phyloP scores from a whole-genome alignment of 2,888 invertebrate species.

The Altica lythri region DNA sequence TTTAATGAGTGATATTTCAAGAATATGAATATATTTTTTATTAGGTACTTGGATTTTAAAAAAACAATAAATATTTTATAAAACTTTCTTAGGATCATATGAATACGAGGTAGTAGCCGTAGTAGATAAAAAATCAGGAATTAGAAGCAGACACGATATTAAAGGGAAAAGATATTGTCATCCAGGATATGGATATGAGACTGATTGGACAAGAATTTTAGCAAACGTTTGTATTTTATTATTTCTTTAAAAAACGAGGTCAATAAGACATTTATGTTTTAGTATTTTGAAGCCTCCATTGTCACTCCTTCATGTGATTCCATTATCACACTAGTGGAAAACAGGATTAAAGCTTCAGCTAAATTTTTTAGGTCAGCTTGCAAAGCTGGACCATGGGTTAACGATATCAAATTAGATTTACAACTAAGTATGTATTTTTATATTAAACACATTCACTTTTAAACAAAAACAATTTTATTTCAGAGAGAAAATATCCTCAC shows the following conservation, averaged over 20 bases:
- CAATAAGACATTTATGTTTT: constrained; percentile 43
- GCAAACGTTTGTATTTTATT: constrained; percentile 67
- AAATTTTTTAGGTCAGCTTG: constrained; percentile 80
- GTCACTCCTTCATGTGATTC: constrained; percentile 75
- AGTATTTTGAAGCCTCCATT: constrained; percentile 76
- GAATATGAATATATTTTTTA: too few species aligned
- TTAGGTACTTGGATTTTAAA: too few species aligned
- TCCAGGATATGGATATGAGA: constrained; percentile 74
- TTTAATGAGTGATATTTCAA: too few species aligned
- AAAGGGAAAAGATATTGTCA: constrained; percentile 78
- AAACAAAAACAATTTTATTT: too few species aligned
- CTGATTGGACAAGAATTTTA: constrained; percentile 77
- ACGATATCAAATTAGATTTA: constrained; percentile 66
- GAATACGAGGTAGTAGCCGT: constrained; percentile 71
- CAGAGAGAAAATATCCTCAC: constrained; percentile 69
- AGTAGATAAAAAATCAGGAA: constrained; percentile 64
- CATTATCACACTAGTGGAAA: constrained; percentile 71
- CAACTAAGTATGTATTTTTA: constrained; percentile 64
- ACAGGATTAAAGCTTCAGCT: constrained; percentile 74
- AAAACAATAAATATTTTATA: constrained; percentile 8
- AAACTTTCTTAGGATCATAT: constrained; percentile 54
- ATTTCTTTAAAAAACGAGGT: background rate
- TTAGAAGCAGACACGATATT: constrained; percentile 66
- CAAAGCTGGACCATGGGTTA: constrained; percentile 84
- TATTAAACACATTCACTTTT: background rate